These are phyloP conservation scores for Cepaea nemoralis DNA, from an alignment of 1,140 invertebrate genomes.

Conservation along the genomic window DNA sequence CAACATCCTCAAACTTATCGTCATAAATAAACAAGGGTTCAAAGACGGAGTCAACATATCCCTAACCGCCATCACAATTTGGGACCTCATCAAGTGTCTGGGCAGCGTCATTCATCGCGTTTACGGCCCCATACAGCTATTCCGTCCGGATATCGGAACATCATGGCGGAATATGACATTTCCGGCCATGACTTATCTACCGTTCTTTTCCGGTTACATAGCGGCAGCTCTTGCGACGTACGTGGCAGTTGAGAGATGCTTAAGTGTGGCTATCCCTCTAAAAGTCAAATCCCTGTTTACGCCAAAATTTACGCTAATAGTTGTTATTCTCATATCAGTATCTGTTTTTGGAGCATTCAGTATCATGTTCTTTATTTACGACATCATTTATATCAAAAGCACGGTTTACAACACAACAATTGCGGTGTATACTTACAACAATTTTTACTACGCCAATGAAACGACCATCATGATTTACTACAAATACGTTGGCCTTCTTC, in stretches of 20 bases:
- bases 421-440: slow-evolving; percentile 18
- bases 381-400: neutral
- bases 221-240: slow-evolving; percentile 17
- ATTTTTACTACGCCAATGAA: slow-evolving; percentile 8
- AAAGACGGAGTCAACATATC: slow-evolving; percentile 20
- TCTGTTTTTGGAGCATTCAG: neutral
- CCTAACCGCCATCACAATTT: neutral
- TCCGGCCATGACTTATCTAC: slow-evolving; percentile 6
- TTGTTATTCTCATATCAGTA: neutral
- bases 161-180: slow-evolving; percentile 14
- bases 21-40: slow-evolving; percentile 25
- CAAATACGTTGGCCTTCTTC: neutral
- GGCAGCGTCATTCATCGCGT: neutral
- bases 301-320: neutral
- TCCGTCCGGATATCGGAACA: neutral
- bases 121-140: neutral
- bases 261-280: neutral
- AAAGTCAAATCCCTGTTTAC: slow-evolving; percentile 12
- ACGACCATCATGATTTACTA: neutral
- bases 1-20: slow-evolving; percentile 9
- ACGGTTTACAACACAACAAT: slow-evolving; percentile 7
- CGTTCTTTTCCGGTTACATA: slow-evolving; percentile 23
- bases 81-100: slow-evolving; percentile 20
- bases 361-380: slow-evolving; percentile 23
- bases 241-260: slow-evolving; percentile 13